Evolutionary conservation across 2,888 invertebrate species (phyloP).

Genomic region (Cremastinae sp.): DNA sequence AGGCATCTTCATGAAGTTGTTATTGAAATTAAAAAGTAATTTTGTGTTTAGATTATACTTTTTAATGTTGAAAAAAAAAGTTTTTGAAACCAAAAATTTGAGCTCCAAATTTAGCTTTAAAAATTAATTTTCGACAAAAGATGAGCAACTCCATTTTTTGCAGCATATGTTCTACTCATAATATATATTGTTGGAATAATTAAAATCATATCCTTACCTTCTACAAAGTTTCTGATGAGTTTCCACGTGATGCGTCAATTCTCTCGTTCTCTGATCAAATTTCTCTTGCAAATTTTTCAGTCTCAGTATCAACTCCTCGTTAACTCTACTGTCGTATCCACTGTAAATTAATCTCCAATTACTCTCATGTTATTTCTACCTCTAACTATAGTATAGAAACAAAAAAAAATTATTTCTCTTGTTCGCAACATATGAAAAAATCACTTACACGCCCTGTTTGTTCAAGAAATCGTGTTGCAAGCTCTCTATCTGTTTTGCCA

Average conservation of each 20-base stretch:
- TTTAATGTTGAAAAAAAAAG: background rate
- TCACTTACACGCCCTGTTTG: slow-evolving; percentile 60
- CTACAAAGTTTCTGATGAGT: slow-evolving; percentile 84
- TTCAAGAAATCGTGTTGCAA: slow-evolving; percentile 72
- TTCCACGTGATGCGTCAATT: slow-evolving; percentile 83
- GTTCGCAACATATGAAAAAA: background rate
- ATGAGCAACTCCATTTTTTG: too few relatives aligned
- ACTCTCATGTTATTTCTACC: background rate
- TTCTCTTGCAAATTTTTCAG: slow-evolving; percentile 70
- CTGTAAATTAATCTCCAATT: slow-evolving; percentile 46
- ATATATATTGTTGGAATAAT: background rate
- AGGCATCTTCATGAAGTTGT: too few relatives aligned
- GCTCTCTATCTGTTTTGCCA: slow-evolving; percentile 72
- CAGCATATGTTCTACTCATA: too few relatives aligned
- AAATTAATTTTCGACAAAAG: too few relatives aligned
- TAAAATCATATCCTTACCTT: slow-evolving; percentile 78
- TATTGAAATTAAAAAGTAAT: background rate
- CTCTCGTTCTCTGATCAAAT: slow-evolving; percentile 81
- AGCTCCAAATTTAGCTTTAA: too few relatives aligned
- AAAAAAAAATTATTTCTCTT: background rate
- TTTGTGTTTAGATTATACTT: slow-evolving; percentile 27
- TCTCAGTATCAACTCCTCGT: slow-evolving; percentile 57
- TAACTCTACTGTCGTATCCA: slow-evolving; percentile 40
- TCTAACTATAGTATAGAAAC: background rate
- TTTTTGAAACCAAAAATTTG: too few relatives aligned